Conservation (phyloP, 2,888 invertebrate genomes). For the Pachymerium ferrugineum region DNA sequence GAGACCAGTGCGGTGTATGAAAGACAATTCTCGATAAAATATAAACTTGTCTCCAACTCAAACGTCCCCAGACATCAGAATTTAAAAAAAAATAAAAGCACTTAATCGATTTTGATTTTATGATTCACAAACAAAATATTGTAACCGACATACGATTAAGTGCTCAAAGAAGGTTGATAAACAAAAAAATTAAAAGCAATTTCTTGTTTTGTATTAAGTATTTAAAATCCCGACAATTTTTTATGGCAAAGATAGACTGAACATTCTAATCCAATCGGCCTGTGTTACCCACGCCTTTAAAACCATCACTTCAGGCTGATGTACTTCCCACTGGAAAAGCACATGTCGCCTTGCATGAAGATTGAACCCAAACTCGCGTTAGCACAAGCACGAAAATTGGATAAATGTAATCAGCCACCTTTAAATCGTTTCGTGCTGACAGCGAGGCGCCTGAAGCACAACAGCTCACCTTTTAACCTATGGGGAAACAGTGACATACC, state of each 20-base stretch:
- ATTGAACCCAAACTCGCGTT: conserved; percentile 1
- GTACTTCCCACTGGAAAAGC: background rate
- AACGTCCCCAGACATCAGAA: no score
- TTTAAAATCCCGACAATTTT: background rate
- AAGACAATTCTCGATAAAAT: no score
- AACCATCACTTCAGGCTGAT: background rate
- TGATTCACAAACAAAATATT: no score
- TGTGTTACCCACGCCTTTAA: background rate
- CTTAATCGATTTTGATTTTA: no score
- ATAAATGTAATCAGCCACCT: conserved; percentile 22
- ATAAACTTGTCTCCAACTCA: no score
- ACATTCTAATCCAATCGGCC: background rate
- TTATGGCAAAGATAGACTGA: background rate
- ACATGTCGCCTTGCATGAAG: background rate
- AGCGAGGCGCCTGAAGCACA: background rate
- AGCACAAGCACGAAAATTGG: background rate
- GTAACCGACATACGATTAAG: no score
- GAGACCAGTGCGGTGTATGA: no score
- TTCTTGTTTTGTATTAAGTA: no score
- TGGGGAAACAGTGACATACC: background rate
- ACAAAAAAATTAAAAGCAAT: no score
- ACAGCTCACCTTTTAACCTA: background rate
- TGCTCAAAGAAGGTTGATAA: no score
- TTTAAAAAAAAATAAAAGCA: no score
- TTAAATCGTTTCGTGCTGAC: conserved; percentile 18